These are phyloP conservation scores for Siniperca chuatsi DNA, from an alignment of 2,113 vertebrate genomes.

Conservation along the genomic window DNA sequence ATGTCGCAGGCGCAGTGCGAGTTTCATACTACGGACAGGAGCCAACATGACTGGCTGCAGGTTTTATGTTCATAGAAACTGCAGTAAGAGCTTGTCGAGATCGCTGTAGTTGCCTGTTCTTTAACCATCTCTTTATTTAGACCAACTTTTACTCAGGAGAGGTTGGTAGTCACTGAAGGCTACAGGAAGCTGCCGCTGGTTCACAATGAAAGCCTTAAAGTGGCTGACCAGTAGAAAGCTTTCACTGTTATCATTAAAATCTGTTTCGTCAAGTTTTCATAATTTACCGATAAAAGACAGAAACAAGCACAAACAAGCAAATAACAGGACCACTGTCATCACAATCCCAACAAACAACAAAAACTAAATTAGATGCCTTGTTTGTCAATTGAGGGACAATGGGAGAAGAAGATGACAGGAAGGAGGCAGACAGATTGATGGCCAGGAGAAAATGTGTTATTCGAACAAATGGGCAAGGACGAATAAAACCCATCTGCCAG, in stretches of 20 bases:
- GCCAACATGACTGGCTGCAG: too few species aligned
- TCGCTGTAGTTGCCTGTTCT: too few species aligned
- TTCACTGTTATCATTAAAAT: background rate
- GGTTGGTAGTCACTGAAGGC: background rate
- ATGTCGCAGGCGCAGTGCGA: too few species aligned
- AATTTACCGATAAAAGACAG: background rate
- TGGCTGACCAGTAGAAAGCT: background rate
- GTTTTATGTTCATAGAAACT: too few species aligned
- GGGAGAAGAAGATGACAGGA: background rate
- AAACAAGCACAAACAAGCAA: background rate
- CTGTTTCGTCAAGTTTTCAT: background rate
- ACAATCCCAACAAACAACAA: background rate
- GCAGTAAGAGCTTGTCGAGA: too few species aligned
- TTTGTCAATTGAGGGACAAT: background rate
- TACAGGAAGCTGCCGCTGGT: background rate
- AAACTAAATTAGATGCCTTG: background rate
- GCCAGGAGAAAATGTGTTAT: background rate
- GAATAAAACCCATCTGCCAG: background rate
- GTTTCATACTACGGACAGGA: too few species aligned
- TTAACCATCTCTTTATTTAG: background rate
- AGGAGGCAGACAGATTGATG: background rate
- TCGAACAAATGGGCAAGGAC: background rate
- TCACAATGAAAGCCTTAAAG: background rate
- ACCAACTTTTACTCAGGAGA: background rate
- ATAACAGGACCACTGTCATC: background rate